Percentiles rank a stretch among this genome's conserved stretches.
These are phyloP conservation scores for Pelosia muscerda DNA, from an alignment of 2,888 invertebrate genomes.

Conservation along the genomic window DNA sequence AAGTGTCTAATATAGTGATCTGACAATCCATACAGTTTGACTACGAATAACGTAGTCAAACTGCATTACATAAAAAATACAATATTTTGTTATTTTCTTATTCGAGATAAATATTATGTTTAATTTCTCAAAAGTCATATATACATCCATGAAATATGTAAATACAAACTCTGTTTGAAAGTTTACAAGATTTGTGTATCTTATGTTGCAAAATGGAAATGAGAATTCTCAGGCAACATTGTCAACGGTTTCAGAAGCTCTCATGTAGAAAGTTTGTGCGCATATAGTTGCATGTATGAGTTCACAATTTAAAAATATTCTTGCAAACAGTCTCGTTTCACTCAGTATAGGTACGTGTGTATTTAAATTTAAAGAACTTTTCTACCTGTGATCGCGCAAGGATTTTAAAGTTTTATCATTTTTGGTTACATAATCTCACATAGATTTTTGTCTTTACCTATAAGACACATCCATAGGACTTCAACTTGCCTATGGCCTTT, in stretches of 20 bases:
- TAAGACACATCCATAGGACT: too few species aligned
- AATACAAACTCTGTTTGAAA: neutral
- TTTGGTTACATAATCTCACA: neutral
- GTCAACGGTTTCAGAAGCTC: neutral
- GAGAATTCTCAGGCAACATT: neutral
- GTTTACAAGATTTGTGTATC: neutral
- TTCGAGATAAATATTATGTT: neutral
- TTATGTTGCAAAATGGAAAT: conserved; percentile 2
- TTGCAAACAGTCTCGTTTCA: neutral
- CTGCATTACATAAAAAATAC: neutral
- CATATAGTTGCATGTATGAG: neutral
- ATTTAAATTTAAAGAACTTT: neutral
- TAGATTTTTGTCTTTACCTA: too few species aligned
- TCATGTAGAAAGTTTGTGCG: neutral
- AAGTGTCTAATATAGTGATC: neutral
- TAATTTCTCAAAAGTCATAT: neutral
- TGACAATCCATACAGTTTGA: neutral
- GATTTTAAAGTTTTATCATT: neutral
- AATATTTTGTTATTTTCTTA: too few species aligned
- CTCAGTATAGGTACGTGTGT: neutral
- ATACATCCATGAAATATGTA: neutral
- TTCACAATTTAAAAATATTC: neutral
- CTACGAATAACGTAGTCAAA: neutral
- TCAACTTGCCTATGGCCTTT: too few species aligned
- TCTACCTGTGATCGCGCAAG: neutral